Conservation (phyloP, 2,888 invertebrate genomes). For the Agrochola macilenta region DNA sequence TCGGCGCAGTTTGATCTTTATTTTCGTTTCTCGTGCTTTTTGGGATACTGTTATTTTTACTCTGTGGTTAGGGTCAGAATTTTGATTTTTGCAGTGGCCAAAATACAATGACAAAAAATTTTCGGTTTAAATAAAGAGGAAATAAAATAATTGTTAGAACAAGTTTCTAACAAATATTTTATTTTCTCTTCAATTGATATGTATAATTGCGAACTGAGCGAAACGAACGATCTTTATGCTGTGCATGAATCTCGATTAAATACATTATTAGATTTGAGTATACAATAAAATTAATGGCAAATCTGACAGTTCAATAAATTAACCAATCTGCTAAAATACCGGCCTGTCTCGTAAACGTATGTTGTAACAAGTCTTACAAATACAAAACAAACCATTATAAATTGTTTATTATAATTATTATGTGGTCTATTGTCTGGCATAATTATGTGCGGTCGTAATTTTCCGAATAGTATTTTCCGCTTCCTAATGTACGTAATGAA, state of each 20-base stretch:
- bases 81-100: too few relatives aligned
- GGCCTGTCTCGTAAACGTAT: not conserved
- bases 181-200: too few relatives aligned
- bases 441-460: conserved; percentile 21
- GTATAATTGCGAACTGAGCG: too few relatives aligned
- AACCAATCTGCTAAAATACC: not conserved
- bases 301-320: not conserved
- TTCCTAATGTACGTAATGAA: conserved; percentile 20
- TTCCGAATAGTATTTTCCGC: conserved; percentile 10
- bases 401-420: conserved; percentile 6
- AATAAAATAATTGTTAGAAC: too few relatives aligned
- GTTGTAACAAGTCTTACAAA: not conserved
- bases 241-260: not conserved
- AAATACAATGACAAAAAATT: too few relatives aligned
- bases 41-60: not conserved
- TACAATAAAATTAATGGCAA: not conserved
- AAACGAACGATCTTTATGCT: too few relatives aligned
- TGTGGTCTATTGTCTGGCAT: not conserved
- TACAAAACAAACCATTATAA: conserved; percentile 1
- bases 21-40: not conserved
- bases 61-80: not conserved
- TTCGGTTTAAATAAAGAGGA: too few relatives aligned
- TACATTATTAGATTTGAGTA: not conserved
- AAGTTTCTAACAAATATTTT: too few relatives aligned
- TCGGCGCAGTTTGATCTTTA: conserved; percentile 16